Percentiles rank a stretch among this genome's conserved stretches.
Conservation (phyloP, 2,113 vertebrate genomes). For the Carlito syrichta region DNA sequence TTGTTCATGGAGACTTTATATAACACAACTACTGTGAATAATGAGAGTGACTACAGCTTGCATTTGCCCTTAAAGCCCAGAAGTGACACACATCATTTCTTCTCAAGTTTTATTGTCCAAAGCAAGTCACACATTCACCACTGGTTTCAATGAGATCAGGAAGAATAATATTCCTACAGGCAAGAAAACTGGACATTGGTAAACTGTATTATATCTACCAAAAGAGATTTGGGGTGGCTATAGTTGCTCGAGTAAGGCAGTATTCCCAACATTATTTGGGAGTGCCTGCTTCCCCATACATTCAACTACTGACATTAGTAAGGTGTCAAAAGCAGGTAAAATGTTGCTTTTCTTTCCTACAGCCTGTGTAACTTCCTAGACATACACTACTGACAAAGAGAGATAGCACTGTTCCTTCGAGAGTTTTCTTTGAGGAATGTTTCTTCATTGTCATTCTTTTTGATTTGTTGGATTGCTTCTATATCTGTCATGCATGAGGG, state of each 20-base stretch:
- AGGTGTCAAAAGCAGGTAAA: neutral
- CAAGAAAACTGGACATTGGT: neutral
- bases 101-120: neutral
- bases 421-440: neutral
- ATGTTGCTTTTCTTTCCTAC: neutral
- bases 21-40: neutral
- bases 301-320: neutral
- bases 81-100: neutral
- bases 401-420: neutral
- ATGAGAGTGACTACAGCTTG: neutral
- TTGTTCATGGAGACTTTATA: neutral
- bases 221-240: neutral
- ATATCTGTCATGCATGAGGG: neutral
- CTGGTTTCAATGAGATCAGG: neutral
- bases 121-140: neutral
- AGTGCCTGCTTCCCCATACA: neutral
- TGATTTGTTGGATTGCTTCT: neutral
- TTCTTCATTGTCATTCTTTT: neutral
- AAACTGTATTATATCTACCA: neutral
- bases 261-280: neutral
- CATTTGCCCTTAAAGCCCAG: neutral
- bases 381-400: neutral
- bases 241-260: neutral
- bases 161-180: neutral
- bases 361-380: neutral